phyloP scores from a whole-genome alignment of 2,113 vertebrate species.

The Catharus bicknelli region DNA sequence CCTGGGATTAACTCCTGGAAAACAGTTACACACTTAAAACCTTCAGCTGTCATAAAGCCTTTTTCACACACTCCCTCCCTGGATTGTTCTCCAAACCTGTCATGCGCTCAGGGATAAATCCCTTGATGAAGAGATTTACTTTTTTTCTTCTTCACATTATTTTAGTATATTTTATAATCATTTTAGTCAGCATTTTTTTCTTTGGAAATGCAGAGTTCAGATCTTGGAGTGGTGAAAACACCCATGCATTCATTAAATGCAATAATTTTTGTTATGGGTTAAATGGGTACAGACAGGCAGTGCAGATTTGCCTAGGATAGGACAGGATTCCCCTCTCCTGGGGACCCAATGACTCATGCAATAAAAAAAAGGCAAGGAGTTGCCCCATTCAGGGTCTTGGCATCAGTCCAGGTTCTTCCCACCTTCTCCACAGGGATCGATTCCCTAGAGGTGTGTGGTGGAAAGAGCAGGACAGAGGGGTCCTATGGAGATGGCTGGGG shows the following conservation, averaged over 20 bases:
- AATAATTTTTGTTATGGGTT: neutral
- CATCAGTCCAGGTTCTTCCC: neutral
- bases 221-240: neutral
- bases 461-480: neutral
- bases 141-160: neutral
- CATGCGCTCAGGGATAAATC: slow-evolving; percentile 22
- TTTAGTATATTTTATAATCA: neutral
- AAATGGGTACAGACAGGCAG: neutral
- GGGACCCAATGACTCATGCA: neutral
- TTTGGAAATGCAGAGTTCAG: neutral
- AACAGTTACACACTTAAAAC: slow-evolving; percentile 28
- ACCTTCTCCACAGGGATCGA: neutral
- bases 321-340: neutral
- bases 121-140: neutral
- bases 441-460: neutral
- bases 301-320: neutral
- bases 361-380: neutral
- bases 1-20: neutral
- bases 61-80: slow-evolving; percentile 24
- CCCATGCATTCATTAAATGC: neutral
- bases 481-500: neutral
- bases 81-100: slow-evolving; percentile 7
- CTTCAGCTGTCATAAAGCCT: slow-evolving; percentile 22
- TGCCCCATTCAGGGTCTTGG: neutral
- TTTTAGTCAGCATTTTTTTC: neutral